Base-by-base conservation (phyloP, 1,140 invertebrate species). In the Littorina saxatilis region DNA sequence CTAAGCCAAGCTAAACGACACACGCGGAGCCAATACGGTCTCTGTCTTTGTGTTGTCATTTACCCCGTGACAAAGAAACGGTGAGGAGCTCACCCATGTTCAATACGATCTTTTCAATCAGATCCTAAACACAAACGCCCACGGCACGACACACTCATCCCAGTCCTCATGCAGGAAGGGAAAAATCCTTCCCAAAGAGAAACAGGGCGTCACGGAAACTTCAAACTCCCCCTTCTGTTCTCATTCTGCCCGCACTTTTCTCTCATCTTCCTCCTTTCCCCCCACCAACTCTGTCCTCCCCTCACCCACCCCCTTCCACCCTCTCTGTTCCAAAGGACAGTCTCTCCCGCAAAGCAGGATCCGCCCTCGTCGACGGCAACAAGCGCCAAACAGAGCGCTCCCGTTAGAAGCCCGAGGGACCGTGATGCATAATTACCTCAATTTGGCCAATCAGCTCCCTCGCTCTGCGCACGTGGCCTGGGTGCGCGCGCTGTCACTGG, bases 391-490 rank as follows among this genome's bases (percentile, higher is more conserved):
- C 66, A 70, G 2, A 32, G 70, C 50, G 52, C 61, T 61, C 37
- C 61, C 39, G 43, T 68, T 52, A n/a, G 1, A 66, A 35, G 77
- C 77, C 82, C 70, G 70, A 70, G 47, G 82, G 82, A 72, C 61
- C 78, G 72, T 13, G 29, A 52, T 73, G 40, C 72, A 72, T 79
- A 83, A 83, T 83, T 83, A 79, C 82, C 82, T 63, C 82, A 83
- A 83, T 83, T 83, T 83, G 78, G 78, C 82, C 82, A 83, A 83
- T 83, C 82, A 66, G 79, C 79, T 83, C 80, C 82, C 73, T 83
- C 80, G 70, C 82, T 79, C 37, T 20, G 32, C 78, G 82, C 82
- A 83, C 82, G 82, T 83, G 82, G 76, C 70, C 43, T 61, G 32
- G 47, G 39, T 40, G 77, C 82, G 78, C 77, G 77, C 77, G 68